Evolutionary conservation across 2,888 invertebrate species (phyloP).

Genomic region (Strigamia transsilvanica): DNA sequence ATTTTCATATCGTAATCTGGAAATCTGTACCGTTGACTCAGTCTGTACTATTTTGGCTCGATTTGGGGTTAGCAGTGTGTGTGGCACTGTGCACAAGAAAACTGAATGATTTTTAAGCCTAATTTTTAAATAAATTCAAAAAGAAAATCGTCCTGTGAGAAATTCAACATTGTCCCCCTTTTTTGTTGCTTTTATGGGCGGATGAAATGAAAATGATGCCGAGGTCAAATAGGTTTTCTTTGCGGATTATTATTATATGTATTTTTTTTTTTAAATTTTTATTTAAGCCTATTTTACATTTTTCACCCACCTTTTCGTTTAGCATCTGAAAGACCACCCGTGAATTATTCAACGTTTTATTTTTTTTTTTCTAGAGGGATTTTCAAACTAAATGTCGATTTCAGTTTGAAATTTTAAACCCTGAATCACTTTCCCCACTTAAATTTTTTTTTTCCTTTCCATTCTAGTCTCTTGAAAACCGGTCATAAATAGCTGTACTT

Average conservation of each 20-base stretch:
- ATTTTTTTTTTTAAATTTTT: not conserved
- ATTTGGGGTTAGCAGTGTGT: no score
- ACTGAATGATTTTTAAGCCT: no score
- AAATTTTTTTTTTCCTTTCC: not conserved
- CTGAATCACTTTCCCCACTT: not conserved
- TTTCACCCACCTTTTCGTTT: not conserved
- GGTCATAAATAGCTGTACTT: not conserved
- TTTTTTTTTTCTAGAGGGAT: not conserved
- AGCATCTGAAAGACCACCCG: not conserved
- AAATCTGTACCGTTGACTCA: no score
- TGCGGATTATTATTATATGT: no score
- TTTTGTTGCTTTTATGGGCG: not conserved
- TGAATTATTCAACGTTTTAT: not conserved
- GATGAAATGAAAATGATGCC: conserved; percentile 10
- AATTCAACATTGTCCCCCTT: not conserved
- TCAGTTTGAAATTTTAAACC: not conserved
- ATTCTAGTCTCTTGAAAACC: not conserved
- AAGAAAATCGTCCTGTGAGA: not conserved
- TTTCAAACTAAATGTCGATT: not conserved
- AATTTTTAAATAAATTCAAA: no score
- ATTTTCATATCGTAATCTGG: no score
- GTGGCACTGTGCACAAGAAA: no score
- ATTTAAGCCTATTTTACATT: not conserved
- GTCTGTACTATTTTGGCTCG: no score
- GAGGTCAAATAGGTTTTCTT: not conserved